A percentile compares a stretch with the other conserved stretches of the same genome.
Conservation (phyloP, 2,113 vertebrate species). For the Notiomystis cincta region DNA sequence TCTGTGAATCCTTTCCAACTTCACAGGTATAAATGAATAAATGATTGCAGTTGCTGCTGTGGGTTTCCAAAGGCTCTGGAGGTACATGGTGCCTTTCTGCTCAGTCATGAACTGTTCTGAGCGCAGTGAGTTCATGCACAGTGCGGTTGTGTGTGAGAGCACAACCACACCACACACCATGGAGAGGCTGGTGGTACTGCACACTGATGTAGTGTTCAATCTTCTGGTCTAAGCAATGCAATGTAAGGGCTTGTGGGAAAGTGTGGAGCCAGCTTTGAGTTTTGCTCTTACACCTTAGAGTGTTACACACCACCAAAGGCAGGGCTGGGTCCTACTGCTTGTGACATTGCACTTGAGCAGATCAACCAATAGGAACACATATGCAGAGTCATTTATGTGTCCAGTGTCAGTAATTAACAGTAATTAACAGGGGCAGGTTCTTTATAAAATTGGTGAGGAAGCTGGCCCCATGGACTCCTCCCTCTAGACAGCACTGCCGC, state of each 20-base stretch:
- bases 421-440: background rate
- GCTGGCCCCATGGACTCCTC: background rate
- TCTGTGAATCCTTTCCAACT: background rate
- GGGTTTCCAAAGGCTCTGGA: background rate
- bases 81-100: background rate
- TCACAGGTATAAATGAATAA: background rate
- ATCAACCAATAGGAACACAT: background rate
- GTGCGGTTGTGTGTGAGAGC: background rate
- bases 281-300: background rate
- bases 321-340: background rate
- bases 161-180: accelerated
- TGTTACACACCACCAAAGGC: background rate
- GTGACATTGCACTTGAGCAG: background rate
- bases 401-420: background rate
- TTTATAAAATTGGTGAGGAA: background rate
- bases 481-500: background rate
- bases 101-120: background rate
- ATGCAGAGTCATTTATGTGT: accelerated
- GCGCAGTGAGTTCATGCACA: background rate
- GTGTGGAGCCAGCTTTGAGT: background rate
- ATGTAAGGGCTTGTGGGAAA: background rate
- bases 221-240: background rate
- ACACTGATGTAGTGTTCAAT: background rate
- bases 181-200: background rate
- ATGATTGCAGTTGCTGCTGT: background rate